These are phyloP conservation scores for Anagrus nilaparvatae DNA, from an alignment of 1,140 invertebrate genomes.

Conservation along the genomic window DNA sequence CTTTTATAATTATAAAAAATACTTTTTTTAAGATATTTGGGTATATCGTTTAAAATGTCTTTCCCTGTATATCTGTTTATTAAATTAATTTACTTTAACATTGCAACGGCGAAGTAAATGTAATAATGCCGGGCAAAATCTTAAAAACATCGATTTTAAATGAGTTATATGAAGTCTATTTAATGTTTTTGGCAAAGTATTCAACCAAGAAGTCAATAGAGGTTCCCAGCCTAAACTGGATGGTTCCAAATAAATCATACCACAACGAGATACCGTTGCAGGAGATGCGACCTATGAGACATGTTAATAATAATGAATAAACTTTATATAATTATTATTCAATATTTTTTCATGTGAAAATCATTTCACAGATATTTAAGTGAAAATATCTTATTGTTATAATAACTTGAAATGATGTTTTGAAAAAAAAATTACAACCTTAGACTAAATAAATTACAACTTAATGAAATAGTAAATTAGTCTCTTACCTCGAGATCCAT, in stretches of 20 bases:
- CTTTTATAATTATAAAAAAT: too few species aligned
- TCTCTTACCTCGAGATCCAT: conserved; percentile 72
- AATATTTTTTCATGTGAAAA: not conserved
- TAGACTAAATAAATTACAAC: conserved; percentile 1
- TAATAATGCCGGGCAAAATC: conserved; percentile 66
- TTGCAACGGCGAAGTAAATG: conserved; percentile 58
- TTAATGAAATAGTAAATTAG: not conserved
- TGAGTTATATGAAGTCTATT: conserved; percentile 57
- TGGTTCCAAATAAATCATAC: conserved; percentile 96
- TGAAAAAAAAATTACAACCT: not conserved
- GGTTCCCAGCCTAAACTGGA: conserved; percentile 80
- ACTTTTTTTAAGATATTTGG: too few species aligned
- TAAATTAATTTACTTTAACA: conserved; percentile 43
- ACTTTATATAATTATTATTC: not conserved
- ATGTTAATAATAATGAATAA: not conserved
- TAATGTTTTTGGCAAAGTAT: conserved; percentile 59
- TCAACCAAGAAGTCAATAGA: conserved; percentile 79
- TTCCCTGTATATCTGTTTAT: not conserved
- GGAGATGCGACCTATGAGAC: conserved; percentile 68
- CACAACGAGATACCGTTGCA: conserved; percentile 80
- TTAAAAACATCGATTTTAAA: conserved; percentile 59
- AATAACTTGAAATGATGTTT: not conserved
- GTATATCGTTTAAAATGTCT: not conserved
- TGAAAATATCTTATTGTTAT: not conserved
- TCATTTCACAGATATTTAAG: not conserved